Percentiles rank a stretch among this genome's conserved stretches.
Conservation (phyloP, 2,888 invertebrate species). For the Sipunculus nudus region DNA sequence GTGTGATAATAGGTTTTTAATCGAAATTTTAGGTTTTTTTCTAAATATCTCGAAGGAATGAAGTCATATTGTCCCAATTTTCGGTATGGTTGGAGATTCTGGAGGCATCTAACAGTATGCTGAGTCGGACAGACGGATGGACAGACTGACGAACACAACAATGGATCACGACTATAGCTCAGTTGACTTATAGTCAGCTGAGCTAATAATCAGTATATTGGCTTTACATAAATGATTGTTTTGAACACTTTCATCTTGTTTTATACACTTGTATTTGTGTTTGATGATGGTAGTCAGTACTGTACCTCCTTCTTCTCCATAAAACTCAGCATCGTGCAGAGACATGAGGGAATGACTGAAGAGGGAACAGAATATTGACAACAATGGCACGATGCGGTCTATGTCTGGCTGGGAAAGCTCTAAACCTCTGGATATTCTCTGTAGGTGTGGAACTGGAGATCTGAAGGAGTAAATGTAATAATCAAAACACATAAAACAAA, state of each 20-base stretch:
- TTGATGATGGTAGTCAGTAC: background rate
- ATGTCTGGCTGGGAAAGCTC: slow-evolving; percentile 72
- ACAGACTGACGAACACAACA: too few species aligned
- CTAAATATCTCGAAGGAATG: too few species aligned
- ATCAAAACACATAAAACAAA: too few species aligned
- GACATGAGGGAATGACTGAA: slow-evolving; percentile 84
- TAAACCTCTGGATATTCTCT: slow-evolving; percentile 76
- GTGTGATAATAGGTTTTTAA: too few species aligned
- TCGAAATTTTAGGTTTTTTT: too few species aligned
- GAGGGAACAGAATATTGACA: slow-evolving; percentile 85
- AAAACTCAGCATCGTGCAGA: slow-evolving; percentile 87
- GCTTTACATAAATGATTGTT: background rate
- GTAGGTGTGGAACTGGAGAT: slow-evolving; percentile 71
- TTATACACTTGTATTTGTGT: background rate
- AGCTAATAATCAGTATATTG: too few species aligned
- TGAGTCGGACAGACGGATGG: too few species aligned
- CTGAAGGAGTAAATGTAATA: slow-evolving; percentile 43
- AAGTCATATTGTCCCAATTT: too few species aligned
- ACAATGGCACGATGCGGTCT: slow-evolving; percentile 77
- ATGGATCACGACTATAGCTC: too few species aligned
- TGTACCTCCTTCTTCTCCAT: slow-evolving; percentile 57
- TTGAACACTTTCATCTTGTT: background rate
- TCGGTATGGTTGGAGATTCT: too few species aligned
- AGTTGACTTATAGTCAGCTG: too few species aligned
- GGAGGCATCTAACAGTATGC: too few species aligned